phyloP scores from a whole-genome alignment of 2,888 invertebrate species.

The Panzeria rudis region DNA sequence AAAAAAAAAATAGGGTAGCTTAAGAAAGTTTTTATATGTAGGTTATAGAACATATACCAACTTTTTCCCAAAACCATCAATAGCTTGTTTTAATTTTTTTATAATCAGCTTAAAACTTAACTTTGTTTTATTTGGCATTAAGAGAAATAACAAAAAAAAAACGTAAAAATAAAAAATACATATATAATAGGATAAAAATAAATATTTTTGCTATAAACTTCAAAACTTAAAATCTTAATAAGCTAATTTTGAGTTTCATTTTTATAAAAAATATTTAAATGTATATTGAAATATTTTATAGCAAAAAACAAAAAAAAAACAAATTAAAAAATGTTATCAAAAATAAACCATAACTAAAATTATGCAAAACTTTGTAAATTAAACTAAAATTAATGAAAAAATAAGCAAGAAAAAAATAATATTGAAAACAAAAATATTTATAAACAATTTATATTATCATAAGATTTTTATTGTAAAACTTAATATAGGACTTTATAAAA shows the following conservation, averaged over 20 bases:
- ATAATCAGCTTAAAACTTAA: conserved; percentile 66
- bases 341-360: conserved; percentile 58
- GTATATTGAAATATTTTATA: conserved; percentile 60
- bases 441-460: conserved; percentile 70
- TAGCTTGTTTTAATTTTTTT: background rate
- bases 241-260: conserved; percentile 68
- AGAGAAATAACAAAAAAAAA: conserved; percentile 39
- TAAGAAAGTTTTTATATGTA: no score
- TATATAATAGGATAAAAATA: conserved; percentile 63
- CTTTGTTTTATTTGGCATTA: conserved; percentile 68
- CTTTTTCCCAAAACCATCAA: background rate
- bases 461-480: conserved; percentile 73
- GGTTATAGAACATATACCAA: background rate
- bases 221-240: conserved; percentile 69
- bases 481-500: conserved; percentile 67
- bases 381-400: conserved; percentile 59
- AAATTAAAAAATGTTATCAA: conserved; percentile 58
- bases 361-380: conserved; percentile 71
- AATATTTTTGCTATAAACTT: conserved; percentile 71
- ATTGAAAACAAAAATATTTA: conserved; percentile 46
- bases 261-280: conserved; percentile 68
- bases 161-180: conserved; percentile 13
- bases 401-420: conserved; percentile 12
- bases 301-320: conserved; percentile 43
- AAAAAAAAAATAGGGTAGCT: no score